These are phyloP conservation scores for Helicorthomorpha holstii DNA, from an alignment of 1,140 invertebrate species.

Conservation along the genomic window DNA sequence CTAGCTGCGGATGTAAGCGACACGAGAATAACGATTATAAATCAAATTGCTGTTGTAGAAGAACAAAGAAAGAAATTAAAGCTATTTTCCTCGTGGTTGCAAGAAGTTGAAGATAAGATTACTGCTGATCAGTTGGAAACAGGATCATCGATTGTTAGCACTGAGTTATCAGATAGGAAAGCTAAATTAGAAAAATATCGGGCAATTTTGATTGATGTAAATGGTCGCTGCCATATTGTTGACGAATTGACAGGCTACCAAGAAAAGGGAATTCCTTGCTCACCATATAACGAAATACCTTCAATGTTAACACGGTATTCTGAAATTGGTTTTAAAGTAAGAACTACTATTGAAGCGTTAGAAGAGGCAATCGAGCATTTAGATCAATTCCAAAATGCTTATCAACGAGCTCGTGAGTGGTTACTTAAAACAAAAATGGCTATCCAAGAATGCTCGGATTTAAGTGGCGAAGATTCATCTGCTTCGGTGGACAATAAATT, in stretches of 20 bases:
- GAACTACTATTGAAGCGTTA: slow-evolving; percentile 31
- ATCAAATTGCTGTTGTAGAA: slow-evolving; percentile 53
- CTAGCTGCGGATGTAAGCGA: slow-evolving; percentile 61
- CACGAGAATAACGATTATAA: slow-evolving; percentile 48
- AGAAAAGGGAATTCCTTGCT: slow-evolving; percentile 7
- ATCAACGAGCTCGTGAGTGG: slow-evolving; percentile 69
- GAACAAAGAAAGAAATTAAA: slow-evolving; percentile 48
- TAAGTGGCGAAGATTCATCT: slow-evolving; percentile 59
- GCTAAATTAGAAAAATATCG: slow-evolving; percentile 61
- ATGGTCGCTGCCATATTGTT: slow-evolving; percentile 52
- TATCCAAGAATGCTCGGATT: slow-evolving; percentile 65
- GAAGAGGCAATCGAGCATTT: slow-evolving; percentile 71
- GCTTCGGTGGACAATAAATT: slow-evolving; percentile 44
- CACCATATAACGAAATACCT: slow-evolving; percentile 18
- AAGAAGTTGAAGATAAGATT: slow-evolving; percentile 67
- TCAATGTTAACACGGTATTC: slow-evolving; percentile 50
- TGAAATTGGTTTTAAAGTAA: slow-evolving; percentile 34
- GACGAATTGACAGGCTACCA: slow-evolving; percentile 28
- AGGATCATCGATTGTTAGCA: slow-evolving; percentile 35
- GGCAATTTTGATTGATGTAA: slow-evolving; percentile 41
- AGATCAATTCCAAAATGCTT: slow-evolving; percentile 64
- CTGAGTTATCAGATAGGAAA: slow-evolving; percentile 78
- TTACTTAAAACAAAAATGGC: slow-evolving; percentile 63
- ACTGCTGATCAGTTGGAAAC: slow-evolving; percentile 39
- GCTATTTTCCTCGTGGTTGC: slow-evolving; percentile 40